Base-by-base conservation (phyloP, 2,797 vertebrate genomes). In the Buceros bicornis region DNA sequence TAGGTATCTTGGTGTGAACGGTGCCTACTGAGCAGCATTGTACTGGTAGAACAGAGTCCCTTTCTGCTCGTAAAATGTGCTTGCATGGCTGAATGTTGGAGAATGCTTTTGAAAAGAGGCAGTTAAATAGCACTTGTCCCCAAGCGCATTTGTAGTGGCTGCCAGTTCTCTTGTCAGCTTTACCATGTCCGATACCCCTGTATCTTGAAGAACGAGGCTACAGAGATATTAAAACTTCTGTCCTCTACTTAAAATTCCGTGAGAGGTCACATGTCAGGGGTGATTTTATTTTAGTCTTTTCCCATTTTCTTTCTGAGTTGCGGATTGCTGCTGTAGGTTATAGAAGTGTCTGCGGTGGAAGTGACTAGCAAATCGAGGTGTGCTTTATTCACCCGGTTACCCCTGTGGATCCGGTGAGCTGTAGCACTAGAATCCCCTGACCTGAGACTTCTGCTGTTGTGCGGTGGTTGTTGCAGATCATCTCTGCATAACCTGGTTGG, bases 351-450 rank as follows among this genome's bases (percentile, higher is more conserved):
- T 47, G 24, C n/a, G 22, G 4, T 17, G 31, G 65, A 10, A 50
- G 11, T 3, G n/a, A 24, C 6, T 4, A 8, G 20, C 26, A 62
- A 3, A 24, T 35, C 8, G 37, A 4, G 3, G 4, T 3, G 1
- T 2, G 21, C 10, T 78, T 64, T 53, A 5, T 67, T 40, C 51
- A 25, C 28, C 21, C 12, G 45, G 21, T 31, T 22, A 7, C 60
- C 25, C 28, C 61, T n/a, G 3, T 18, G 71, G 16, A 9, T 26
- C 4, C 2, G 48, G 4, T 18, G 25, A 18, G 45, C 1, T 13
- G 37, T 8, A 54, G 40, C 66, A 2, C 25, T 20, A 4, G 13
- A 22, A 9, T 31, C 25, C 28, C 8, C 0, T 15, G 0, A 5
- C 16, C 6, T 8, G 6, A 22, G 26, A 1, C 18, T 29, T 57